Conservation (phyloP, 2,888 invertebrate species). For the Monopis laevigella region DNA sequence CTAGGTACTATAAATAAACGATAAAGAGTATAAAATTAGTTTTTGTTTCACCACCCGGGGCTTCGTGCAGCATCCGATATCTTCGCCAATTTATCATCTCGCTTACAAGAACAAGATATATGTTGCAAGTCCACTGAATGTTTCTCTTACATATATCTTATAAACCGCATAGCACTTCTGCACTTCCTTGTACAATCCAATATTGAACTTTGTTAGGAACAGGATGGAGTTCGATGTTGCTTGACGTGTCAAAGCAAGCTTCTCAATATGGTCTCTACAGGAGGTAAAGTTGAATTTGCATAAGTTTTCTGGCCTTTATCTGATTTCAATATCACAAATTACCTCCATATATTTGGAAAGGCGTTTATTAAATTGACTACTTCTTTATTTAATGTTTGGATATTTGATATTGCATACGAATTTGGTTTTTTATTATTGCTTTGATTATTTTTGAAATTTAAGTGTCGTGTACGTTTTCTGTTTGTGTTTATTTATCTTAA, state of each 20-base stretch:
- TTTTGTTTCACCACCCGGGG: slow-evolving; percentile 7
- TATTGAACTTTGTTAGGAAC: background rate
- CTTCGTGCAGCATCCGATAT: slow-evolving; percentile 31
- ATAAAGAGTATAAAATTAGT: background rate
- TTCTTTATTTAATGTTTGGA: too few relatives aligned
- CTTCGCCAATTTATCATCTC: slow-evolving; percentile 46
- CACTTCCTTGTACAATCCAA: background rate
- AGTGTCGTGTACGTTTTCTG: too few relatives aligned
- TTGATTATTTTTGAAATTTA: too few relatives aligned
- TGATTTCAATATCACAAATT: slow-evolving; percentile 8
- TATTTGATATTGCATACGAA: too few relatives aligned
- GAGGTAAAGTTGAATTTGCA: slow-evolving; percentile 4
- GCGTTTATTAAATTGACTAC: slow-evolving; percentile 8
- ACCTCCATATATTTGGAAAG: slow-evolving; percentile 1
- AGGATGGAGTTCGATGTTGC: background rate
- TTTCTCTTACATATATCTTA: background rate
- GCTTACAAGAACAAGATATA: slow-evolving; percentile 44
- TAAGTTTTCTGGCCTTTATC: background rate
- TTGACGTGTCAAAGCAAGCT: too few relatives aligned
- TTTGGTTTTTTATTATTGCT: too few relatives aligned
- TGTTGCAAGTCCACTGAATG: slow-evolving; percentile 27
- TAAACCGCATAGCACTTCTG: background rate
- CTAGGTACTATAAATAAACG: too few relatives aligned
- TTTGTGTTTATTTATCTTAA: too few relatives aligned
- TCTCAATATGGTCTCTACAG: slow-evolving; percentile 7